Base-by-base conservation (phyloP, 2,113 vertebrate species). In the Elanoides forficatus region DNA sequence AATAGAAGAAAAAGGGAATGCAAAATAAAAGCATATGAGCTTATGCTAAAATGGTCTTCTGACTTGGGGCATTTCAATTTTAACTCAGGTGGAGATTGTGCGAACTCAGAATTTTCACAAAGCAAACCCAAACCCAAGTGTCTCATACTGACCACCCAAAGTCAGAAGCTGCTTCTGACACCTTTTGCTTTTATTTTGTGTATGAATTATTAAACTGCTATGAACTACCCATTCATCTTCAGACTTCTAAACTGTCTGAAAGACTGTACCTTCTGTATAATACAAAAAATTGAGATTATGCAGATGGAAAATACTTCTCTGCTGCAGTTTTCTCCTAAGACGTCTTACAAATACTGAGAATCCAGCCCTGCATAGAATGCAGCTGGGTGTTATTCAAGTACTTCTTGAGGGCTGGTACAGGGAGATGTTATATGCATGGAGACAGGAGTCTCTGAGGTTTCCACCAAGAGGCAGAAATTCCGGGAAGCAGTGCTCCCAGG, bases 241-340 rank as follows among this genome's bases (percentile, higher is more conserved):
- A 30, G 32, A 62, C 88, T 96, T 87, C 91, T 89, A 87, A 93
- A 90, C 74, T 36, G 82, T 72, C 79, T 92, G 90, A 94, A 94
- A 90, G 70, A 70, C 34, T 70, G 92, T 80, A 70, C 5, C 2
- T 93, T 91, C 88, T 79, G 62, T 85, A 87, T 75, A 84, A 90
- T 66, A 85, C 29, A 86, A 55, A 91, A 97, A 92, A 88, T 48
- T 38, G 90, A 91, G 81, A 87, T 89, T 85, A 91, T 52, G 66
- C 86, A 94, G 78, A 90, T 62, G 73, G 70, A 93, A 95, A 97
- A 91, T 47, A 63, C 45, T 93, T 89, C 74, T 30, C 88, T 94
- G 67, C 45, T 83, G 88, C 82, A 94, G 67, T 89, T 94, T 87
- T 83, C 73, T 94, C 27, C 58, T 85, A 68, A 76, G 32, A 90